Percentiles rank a stretch among this genome's conserved stretches.
Evolutionary conservation across 2,113 vertebrate genomes (phyloP).

Genomic region (Phaetusa simplex): DNA sequence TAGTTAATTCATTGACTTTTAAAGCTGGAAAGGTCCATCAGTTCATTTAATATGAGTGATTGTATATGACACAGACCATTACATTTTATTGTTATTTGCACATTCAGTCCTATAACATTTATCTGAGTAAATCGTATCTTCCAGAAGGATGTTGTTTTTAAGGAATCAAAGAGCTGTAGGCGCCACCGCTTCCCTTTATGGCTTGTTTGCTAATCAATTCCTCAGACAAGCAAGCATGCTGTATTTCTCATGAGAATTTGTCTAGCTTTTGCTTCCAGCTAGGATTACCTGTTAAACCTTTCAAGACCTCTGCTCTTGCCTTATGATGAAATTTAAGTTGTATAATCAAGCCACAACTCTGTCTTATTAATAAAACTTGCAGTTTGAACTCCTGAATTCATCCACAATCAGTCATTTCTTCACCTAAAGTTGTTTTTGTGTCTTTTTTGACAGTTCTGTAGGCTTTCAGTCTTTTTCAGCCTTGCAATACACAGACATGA

Average conservation of each 20-base stretch:
- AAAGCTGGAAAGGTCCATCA: background rate
- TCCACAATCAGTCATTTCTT: background rate
- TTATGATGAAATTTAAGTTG: background rate
- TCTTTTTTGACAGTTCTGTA: background rate
- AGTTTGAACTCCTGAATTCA: background rate
- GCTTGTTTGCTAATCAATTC: background rate
- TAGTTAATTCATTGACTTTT: background rate
- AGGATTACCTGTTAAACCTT: background rate
- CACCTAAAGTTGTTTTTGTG: background rate
- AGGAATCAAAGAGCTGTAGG: background rate
- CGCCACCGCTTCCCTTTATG: background rate
- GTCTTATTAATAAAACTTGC: background rate
- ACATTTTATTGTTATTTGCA: background rate
- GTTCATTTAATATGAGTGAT: background rate
- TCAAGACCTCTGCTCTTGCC: background rate
- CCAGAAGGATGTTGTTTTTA: background rate
- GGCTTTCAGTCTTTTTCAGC: background rate
- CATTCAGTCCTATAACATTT: background rate
- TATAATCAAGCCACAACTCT: background rate
- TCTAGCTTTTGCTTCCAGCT: background rate
- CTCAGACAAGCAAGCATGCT: background rate
- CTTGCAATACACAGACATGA: background rate
- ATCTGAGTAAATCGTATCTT: background rate
- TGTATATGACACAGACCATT: background rate
- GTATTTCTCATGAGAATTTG: background rate